phyloP scores from a whole-genome alignment of 2,113 vertebrate species.

The Planiliza haematocheilus region DNA sequence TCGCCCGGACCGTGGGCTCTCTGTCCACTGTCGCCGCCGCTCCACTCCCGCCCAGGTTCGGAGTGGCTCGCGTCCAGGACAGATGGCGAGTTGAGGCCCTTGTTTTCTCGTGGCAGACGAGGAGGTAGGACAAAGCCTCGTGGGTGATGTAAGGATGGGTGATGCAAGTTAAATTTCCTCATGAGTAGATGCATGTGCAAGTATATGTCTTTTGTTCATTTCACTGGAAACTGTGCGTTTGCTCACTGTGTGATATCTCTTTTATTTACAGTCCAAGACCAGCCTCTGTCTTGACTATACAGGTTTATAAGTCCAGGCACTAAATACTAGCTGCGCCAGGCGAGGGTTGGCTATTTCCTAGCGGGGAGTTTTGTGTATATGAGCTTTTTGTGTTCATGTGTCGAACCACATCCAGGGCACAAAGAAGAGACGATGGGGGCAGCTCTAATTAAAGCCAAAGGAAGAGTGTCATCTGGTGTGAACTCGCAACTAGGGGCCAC shows the following conservation, averaged over 20 bases:
- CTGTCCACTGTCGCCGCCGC: slow-evolving; percentile 56
- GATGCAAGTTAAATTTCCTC: slow-evolving; percentile 66
- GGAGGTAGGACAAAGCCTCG: slow-evolving; percentile 73
- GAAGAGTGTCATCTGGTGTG: slow-evolving; percentile 81
- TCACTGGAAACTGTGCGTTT: neutral
- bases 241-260: neutral
- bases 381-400: slow-evolving; percentile 70
- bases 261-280: slow-evolving; percentile 19
- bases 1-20: slow-evolving; percentile 45
- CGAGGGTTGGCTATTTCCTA: slow-evolving; percentile 53
- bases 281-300: slow-evolving; percentile 8
- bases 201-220: no score
- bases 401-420: slow-evolving; percentile 73
- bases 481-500: slow-evolving; percentile 78
- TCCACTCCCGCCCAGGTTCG: slow-evolving; percentile 57
- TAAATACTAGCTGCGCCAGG: slow-evolving; percentile 43
- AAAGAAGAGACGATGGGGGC: slow-evolving; percentile 71
- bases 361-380: slow-evolving; percentile 64
- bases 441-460: slow-evolving; percentile 81
- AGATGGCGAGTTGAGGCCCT: slow-evolving; percentile 78
- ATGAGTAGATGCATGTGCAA: slow-evolving; percentile 12
- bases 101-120: slow-evolving; percentile 62
- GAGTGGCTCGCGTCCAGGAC: slow-evolving; percentile 66
- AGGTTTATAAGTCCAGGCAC: slow-evolving; percentile 29
- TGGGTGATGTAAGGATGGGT: slow-evolving; percentile 70